Conservation (phyloP, 2,888 invertebrate species). For the Pyrocoelia pectoralis region DNA sequence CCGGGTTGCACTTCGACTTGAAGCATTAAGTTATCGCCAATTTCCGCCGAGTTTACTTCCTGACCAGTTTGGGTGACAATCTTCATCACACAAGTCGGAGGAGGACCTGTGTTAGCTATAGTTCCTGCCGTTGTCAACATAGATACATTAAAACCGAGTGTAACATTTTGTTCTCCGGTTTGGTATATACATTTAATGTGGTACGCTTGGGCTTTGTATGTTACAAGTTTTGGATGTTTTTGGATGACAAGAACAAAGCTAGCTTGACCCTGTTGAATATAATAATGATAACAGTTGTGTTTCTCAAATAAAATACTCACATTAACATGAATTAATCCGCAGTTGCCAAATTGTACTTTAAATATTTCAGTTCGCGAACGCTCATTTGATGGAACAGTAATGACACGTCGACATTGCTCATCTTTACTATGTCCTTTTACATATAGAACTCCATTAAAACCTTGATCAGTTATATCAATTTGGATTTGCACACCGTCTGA, state of each 20-base stretch:
- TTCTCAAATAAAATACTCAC: constrained; percentile 63
- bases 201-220: constrained; percentile 94
- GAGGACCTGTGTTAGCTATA: constrained; percentile 93
- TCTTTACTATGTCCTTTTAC: constrained; percentile 96
- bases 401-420: constrained; percentile 84
- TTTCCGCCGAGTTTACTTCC: constrained; percentile 90
- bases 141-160: constrained; percentile 92
- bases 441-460: constrained; percentile 90
- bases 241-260: constrained; percentile 95
- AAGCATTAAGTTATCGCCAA: constrained; percentile 65
- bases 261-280: constrained; percentile 75
- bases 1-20: constrained; percentile 59
- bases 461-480: constrained; percentile 75
- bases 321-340: constrained; percentile 90
- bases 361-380: constrained; percentile 72
- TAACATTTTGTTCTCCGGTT: constrained; percentile 92
- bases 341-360: constrained; percentile 85
- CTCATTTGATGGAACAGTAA: constrained; percentile 75
- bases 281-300: constrained; percentile 40
- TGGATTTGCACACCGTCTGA: constrained; percentile 92
- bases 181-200: constrained; percentile 96
- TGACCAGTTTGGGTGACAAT: constrained; percentile 88
- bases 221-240: constrained; percentile 94
- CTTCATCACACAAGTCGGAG: constrained; percentile 91
- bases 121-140: constrained; percentile 96